Conservation (phyloP, 2,888 invertebrate species). For the Pemphredon lugubris region DNA sequence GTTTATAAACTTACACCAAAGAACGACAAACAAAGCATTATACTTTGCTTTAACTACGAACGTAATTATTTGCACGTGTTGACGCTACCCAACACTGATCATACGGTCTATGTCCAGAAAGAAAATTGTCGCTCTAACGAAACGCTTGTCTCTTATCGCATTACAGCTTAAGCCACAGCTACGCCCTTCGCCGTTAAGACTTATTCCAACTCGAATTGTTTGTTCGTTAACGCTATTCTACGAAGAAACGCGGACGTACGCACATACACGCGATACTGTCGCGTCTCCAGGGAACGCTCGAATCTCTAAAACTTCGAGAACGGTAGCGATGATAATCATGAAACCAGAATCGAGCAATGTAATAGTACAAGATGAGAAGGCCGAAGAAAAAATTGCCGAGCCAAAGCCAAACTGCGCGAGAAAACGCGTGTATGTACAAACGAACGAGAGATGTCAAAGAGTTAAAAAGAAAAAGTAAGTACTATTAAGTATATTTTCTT, state of each 20-base stretch:
- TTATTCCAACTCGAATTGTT: slow-evolving; percentile 21
- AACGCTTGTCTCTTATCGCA: slow-evolving; percentile 52
- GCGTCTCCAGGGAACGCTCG: slow-evolving; percentile 5
- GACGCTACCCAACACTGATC: slow-evolving; percentile 59
- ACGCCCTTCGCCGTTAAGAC: slow-evolving; percentile 19
- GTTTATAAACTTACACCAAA: too few species aligned
- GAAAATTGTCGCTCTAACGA: slow-evolving; percentile 51
- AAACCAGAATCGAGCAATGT: neutral
- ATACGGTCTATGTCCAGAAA: slow-evolving; percentile 27
- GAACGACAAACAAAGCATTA: too few species aligned
- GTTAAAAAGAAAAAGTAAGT: slow-evolving; percentile 41
- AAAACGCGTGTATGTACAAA: slow-evolving; percentile 57
- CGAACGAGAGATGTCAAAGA: slow-evolving; percentile 38
- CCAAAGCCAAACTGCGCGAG: too few species aligned
- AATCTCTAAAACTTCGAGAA: neutral
- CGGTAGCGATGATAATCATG: neutral
- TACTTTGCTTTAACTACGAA: too few species aligned
- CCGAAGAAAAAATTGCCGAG: too few species aligned
- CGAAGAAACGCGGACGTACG: slow-evolving; percentile 17
- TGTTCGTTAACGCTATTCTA: slow-evolving; percentile 37
- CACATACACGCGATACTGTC: slow-evolving; percentile 50
- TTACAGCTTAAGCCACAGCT: slow-evolving; percentile 59
- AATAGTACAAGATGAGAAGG: neutral
- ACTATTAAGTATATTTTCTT: slow-evolving; percentile 24
- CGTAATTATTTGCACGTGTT: too few species aligned